A percentile compares a stretch with the other conserved stretches of the same genome.
Conservation (phyloP, 2,888 invertebrate genomes). For the Iphiclides podalirius region DNA sequence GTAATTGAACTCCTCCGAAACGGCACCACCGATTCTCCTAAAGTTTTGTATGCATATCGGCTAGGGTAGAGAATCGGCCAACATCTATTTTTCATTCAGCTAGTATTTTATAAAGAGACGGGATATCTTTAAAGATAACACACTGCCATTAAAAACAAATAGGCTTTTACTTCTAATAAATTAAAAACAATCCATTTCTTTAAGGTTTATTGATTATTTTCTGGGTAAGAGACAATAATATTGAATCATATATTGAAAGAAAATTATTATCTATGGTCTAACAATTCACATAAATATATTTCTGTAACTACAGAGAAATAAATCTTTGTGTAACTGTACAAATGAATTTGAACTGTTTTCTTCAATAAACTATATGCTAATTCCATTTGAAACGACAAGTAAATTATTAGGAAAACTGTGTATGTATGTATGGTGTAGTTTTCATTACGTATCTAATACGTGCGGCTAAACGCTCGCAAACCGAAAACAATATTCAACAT, state of each 20-base stretch:
- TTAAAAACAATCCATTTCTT: constrained; percentile 47
- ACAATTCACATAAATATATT: constrained; percentile 51
- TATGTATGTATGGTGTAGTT: background rate
- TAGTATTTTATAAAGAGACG: no score
- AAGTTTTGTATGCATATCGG: no score
- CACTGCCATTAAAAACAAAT: no score
- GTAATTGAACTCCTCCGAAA: no score
- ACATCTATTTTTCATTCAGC: no score
- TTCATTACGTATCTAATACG: constrained; percentile 20
- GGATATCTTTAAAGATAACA: no score
- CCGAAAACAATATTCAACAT: constrained; percentile 21
- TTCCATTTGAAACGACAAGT: constrained; percentile 29
- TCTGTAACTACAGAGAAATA: constrained; percentile 51
- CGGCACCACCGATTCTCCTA: no score
- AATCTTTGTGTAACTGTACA: constrained; percentile 64
- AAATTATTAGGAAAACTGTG: constrained; percentile 18
- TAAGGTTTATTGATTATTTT: constrained; percentile 64
- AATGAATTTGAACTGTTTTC: constrained; percentile 37
- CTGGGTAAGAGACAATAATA: constrained; percentile 59
- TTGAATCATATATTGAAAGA: constrained; percentile 54
- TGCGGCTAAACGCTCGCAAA: constrained; percentile 17
- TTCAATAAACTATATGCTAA: background rate
- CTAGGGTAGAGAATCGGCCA: no score
- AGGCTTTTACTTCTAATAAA: no score
- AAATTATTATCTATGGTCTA: constrained; percentile 61